These are phyloP conservation scores for Cynoglossus semilaevis DNA, from an alignment of 2,113 vertebrate species.

Conservation along the genomic window DNA sequence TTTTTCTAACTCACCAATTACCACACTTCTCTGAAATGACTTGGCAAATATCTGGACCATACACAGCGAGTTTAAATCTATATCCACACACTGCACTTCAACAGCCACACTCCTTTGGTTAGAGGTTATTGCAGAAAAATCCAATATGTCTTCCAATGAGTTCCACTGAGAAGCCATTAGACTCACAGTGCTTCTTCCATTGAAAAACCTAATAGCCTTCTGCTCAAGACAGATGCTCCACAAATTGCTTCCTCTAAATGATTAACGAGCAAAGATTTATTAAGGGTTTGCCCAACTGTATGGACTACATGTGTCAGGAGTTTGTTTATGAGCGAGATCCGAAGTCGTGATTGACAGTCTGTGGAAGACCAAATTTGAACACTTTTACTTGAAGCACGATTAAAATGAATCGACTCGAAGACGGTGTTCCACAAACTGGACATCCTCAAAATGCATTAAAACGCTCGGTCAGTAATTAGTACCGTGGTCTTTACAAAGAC, in stretches of 20 bases:
- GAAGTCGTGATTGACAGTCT: slow-evolving; percentile 5
- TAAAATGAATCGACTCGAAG: no score
- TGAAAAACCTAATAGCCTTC: slow-evolving; percentile 69
- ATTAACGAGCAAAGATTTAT: slow-evolving; percentile 72
- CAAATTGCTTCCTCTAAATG: slow-evolving; percentile 78
- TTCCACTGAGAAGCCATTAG: slow-evolving; percentile 70
- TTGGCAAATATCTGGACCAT: slow-evolving; percentile 5
- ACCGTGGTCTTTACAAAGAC: no score
- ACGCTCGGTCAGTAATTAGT: no score
- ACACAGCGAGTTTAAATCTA: no score
- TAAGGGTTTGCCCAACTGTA: slow-evolving; percentile 21
- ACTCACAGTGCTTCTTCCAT: slow-evolving; percentile 52
- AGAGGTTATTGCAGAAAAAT: slow-evolving; percentile 52
- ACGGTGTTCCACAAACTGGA: no score
- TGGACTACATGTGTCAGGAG: slow-evolving; percentile 14
- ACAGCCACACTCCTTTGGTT: slow-evolving; percentile 38
- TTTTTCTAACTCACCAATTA: slow-evolving; percentile 11
- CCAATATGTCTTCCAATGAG: slow-evolving; percentile 74
- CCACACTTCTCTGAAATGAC: background rate
- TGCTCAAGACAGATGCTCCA: slow-evolving; percentile 73
- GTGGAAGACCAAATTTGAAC: no score
- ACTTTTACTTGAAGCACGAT: no score
- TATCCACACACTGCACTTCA: slow-evolving; percentile 12
- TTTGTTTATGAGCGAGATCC: background rate
- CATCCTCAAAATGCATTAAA: no score